A percentile compares a stretch with the other conserved stretches of the same genome.
Evolutionary conservation across 2,888 invertebrate species (phyloP).

Genomic region (Sarcophaga variegata): DNA sequence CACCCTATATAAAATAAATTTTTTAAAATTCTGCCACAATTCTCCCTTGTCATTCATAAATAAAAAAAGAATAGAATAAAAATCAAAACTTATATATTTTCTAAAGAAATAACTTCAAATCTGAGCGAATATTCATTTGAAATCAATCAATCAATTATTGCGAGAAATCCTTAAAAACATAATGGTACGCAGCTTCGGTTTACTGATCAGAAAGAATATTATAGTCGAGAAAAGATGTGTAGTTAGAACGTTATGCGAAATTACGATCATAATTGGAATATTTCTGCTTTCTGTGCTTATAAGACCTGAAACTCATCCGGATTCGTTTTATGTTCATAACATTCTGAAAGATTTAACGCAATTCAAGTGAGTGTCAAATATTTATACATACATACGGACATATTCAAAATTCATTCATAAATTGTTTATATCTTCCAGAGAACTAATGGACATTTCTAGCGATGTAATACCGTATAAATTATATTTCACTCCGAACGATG

Average conservation of each 20-base stretch:
- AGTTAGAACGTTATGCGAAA: conserved; percentile 72
- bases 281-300: conserved; percentile 34
- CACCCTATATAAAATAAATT: too few relatives aligned
- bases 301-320: neutral
- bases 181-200: neutral
- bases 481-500: conserved; percentile 71
- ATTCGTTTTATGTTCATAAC: conserved; percentile 21
- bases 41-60: too few relatives aligned
- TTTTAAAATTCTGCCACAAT: too few relatives aligned
- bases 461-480: conserved; percentile 51
- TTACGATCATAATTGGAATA: conserved; percentile 65
- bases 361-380: conserved; percentile 16
- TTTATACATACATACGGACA: neutral
- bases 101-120: too few relatives aligned
- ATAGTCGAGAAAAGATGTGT: conserved; percentile 71
- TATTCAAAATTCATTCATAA: neutral
- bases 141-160: neutral
- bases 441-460: neutral
- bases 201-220: conserved; percentile 25
- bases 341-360: conserved; percentile 22
- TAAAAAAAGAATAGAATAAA: too few relatives aligned
- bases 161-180: neutral
- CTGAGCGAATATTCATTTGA: too few relatives aligned
- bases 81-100: too few relatives aligned
- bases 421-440: conserved; percentile 1